phyloP scores from a whole-genome alignment of 2,113 vertebrate genomes.

The Semnornis frantzii region DNA sequence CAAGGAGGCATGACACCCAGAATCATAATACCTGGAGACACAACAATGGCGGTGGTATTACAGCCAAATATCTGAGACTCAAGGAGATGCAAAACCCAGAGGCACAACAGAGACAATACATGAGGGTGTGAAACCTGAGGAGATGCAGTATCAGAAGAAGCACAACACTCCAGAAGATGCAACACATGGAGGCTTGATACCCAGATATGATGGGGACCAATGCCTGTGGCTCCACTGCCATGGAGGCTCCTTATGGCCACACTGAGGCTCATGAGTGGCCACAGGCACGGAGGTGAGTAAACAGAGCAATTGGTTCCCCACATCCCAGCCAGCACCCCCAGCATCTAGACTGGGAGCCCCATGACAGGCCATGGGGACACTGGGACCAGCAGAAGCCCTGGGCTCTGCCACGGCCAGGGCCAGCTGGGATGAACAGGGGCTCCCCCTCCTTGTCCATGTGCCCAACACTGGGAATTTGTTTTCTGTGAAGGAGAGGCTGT shows the following conservation, averaged over 20 bases:
- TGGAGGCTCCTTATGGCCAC: neutral
- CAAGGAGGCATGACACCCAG: neutral
- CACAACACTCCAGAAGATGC: neutral
- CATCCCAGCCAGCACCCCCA: neutral
- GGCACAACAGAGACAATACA: neutral
- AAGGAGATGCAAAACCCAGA: too few species aligned
- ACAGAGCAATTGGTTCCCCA: accelerated
- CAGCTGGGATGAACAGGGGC: neutral
- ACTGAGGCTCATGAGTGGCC: neutral
- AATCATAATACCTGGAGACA: neutral
- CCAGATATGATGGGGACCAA: neutral
- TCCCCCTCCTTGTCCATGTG: neutral
- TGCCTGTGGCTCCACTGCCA: neutral
- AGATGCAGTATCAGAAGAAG: neutral
- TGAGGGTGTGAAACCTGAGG: neutral
- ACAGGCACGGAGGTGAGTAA: accelerated
- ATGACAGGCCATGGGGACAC: accelerated
- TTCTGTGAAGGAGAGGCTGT: neutral
- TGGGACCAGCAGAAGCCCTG: neutral
- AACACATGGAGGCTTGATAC: accelerated
- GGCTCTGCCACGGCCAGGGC: neutral
- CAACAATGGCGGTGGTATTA: neutral
- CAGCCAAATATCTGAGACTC: neutral
- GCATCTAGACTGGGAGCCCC: neutral
- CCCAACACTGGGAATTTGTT: constrained; percentile 37